phyloP scores from a whole-genome alignment of 2,888 invertebrate species.

The Ochropleura leucogaster region DNA sequence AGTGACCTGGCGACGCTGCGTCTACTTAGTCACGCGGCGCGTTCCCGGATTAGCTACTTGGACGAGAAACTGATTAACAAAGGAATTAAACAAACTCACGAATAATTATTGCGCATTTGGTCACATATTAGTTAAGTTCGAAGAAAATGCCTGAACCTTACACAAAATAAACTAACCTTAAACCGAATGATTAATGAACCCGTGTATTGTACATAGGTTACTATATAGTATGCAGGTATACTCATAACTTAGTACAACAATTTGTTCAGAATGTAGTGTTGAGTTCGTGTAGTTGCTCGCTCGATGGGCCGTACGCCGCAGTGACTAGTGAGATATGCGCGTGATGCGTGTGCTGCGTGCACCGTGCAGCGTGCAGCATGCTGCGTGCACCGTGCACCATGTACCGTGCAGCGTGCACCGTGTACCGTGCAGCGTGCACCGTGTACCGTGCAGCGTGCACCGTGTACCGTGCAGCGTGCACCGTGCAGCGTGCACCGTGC shows the following conservation, averaged over 20 bases:
- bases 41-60: background rate
- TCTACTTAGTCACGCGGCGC: background rate
- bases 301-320: background rate
- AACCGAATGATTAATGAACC: background rate
- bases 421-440: no score
- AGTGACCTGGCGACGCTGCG: no score
- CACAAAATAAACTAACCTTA: background rate
- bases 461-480: no score
- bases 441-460: background rate
- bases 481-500: background rate
- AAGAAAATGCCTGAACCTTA: no score
- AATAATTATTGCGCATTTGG: constrained; percentile 34
- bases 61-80: background rate
- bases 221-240: background rate
- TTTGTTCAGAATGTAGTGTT: background rate
- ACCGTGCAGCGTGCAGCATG: background rate
- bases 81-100: background rate
- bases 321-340: background rate
- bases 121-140: constrained; percentile 32
- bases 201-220: background rate
- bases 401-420: background rate
- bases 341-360: background rate
- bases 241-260: background rate
- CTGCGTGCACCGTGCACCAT: no score
- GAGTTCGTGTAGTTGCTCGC: background rate